These are phyloP conservation scores for Oscheius myriophilus DNA, from an alignment of 2,888 invertebrate genomes.

Conservation along the genomic window DNA sequence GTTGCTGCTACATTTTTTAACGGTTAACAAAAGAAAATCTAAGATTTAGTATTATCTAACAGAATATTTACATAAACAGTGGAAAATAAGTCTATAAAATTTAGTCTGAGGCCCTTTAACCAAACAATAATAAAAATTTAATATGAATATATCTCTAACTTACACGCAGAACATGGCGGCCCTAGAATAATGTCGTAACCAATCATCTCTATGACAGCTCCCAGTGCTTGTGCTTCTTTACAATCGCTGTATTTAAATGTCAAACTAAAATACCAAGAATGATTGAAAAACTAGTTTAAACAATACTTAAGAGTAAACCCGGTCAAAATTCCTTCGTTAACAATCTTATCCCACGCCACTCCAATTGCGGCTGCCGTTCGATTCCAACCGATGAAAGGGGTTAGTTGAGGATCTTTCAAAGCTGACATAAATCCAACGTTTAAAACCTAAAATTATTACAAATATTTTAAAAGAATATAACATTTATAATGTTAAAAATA, in stretches of 20 bases:
- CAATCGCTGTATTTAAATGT: conserved; percentile 34
- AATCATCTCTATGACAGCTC: conserved; percentile 40
- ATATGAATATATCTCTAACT: no score
- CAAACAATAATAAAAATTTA: no score
- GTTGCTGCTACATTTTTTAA: no score
- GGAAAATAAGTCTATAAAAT: no score
- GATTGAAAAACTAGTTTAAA: background rate
- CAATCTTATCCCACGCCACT: conserved; percentile 23
- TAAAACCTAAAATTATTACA: conserved; percentile 1
- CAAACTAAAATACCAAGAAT: background rate
- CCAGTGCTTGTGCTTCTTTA: conserved; percentile 37
- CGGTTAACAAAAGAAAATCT: no score
- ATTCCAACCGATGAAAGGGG: conserved; percentile 5
- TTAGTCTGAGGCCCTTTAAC: no score
- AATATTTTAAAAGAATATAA: background rate
- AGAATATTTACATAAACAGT: no score
- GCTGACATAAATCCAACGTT: conserved; percentile 21
- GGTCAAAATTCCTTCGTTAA: background rate
- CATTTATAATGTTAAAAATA: no score
- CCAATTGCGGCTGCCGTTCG: conserved; percentile 14
- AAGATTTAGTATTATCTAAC: no score
- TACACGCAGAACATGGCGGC: conserved; percentile 47
- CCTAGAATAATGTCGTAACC: conserved; percentile 47
- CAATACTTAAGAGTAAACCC: conserved; percentile 13
- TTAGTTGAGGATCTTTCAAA: conserved; percentile 7